phyloP scores from a whole-genome alignment of 2,888 invertebrate species.

The Opisthograptis luteolata region DNA sequence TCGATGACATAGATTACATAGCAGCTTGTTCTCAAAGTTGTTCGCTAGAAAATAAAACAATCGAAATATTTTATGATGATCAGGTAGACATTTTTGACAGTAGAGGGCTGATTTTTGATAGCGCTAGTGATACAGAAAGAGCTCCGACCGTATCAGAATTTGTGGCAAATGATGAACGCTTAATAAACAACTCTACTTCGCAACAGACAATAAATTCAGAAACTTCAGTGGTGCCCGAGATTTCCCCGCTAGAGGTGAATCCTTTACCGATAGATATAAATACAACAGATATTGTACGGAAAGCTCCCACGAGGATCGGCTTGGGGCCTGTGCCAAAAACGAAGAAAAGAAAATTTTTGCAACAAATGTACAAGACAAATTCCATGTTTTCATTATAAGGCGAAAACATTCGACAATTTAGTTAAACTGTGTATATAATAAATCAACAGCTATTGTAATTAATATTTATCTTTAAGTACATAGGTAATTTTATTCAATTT shows the following conservation, averaged over 20 bases:
- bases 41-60: slow-evolving; percentile 1
- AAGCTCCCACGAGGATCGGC: slow-evolving; percentile 4
- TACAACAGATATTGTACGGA: slow-evolving; percentile 4
- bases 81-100: slow-evolving; percentile 5
- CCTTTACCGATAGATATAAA: slow-evolving; percentile 3
- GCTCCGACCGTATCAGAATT: neutral
- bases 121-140: neutral
- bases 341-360: slow-evolving; percentile 10
- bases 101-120: neutral
- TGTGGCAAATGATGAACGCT: neutral
- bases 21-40: neutral
- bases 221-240: neutral
- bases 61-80: neutral
- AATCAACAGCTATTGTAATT: too few species aligned
- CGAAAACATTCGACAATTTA: neutral
- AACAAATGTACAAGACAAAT: neutral
- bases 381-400: neutral
- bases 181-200: neutral
- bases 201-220: neutral
- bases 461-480: too few species aligned
- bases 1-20: slow-evolving; percentile 1
- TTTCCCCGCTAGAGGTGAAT: neutral
- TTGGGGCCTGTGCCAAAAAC: slow-evolving; percentile 5
- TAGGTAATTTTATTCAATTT: too few species aligned
- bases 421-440: too few species aligned